These are phyloP conservation scores for Crotalus viridis DNA, from an alignment of 2,113 vertebrate genomes.

Conservation along the genomic window DNA sequence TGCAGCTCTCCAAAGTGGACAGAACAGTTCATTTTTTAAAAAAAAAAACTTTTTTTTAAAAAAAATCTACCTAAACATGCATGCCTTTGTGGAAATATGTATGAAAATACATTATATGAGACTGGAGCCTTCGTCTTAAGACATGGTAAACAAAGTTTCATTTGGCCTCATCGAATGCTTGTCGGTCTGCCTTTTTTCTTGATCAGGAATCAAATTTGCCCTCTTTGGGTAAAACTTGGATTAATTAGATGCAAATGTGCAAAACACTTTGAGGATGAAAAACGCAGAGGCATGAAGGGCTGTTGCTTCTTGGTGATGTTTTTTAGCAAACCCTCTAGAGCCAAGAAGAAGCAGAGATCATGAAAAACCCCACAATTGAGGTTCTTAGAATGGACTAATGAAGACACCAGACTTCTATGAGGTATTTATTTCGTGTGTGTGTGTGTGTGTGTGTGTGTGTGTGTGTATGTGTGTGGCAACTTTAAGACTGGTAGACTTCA, in stretches of 20 bases:
- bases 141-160: neutral
- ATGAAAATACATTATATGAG: neutral
- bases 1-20: neutral
- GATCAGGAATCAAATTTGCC: neutral
- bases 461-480: neutral
- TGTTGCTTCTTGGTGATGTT: neutral
- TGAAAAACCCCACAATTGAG: neutral
- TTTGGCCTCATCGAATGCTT: neutral
- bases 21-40: no score
- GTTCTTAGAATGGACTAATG: neutral
- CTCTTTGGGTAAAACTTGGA: neutral
- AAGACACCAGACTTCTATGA: neutral
- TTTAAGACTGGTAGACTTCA: neutral
- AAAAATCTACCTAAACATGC: neutral
- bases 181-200: neutral
- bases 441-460: no score
- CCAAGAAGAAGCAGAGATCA: neutral
- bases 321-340: neutral
- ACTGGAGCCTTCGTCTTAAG: neutral
- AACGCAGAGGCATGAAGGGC: neutral
- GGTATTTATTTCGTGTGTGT: neutral
- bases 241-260: conserved; percentile 4
- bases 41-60: neutral
- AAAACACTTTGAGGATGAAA: neutral
- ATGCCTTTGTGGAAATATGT: neutral